A percentile compares a stretch with the other conserved stretches of the same genome.
Evolutionary conservation across 2,888 invertebrate genomes (phyloP).

Genomic region (Glaucopsyche alexis): DNA sequence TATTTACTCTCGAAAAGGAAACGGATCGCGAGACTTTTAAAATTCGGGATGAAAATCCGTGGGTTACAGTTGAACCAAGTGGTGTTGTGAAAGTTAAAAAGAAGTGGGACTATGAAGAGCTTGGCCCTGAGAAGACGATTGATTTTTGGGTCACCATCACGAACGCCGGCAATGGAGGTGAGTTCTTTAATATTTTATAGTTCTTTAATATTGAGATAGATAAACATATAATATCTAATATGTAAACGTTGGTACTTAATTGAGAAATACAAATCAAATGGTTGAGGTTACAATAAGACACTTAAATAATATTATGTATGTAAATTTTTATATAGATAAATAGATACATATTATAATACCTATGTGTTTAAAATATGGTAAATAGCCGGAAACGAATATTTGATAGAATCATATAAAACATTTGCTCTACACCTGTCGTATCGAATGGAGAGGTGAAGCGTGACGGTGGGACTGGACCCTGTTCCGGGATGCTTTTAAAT

Average conservation of each 20-base stretch:
- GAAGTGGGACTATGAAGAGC: constrained; percentile 98
- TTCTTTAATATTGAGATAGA: constrained; percentile 40
- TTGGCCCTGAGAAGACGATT: constrained; percentile 96
- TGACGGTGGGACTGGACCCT: constrained; percentile 53
- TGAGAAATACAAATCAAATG: not conserved
- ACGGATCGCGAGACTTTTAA: constrained; percentile 95
- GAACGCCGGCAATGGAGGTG: constrained; percentile 93
- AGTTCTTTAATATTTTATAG: constrained; percentile 75
- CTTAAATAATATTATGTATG: too few species aligned
- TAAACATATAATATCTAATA: too few species aligned
- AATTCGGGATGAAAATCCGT: constrained; percentile 95
- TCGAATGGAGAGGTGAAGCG: constrained; percentile 61
- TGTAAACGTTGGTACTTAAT: not conserved
- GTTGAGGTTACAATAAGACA: not conserved
- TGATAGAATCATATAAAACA: not conserved
- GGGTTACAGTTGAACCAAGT: constrained; percentile 95
- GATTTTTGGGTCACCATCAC: constrained; percentile 98
- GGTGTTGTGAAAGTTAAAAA: constrained; percentile 96
- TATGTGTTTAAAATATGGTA: too few species aligned
- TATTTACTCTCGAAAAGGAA: constrained; percentile 94
- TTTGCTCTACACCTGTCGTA: constrained; percentile 61
- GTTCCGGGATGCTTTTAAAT: constrained; percentile 39
- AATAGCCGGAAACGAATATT: not conserved
- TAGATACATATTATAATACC: too few species aligned
- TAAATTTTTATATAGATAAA: too few species aligned